Conservation (phyloP, 2,797 vertebrate genomes). For the Neolamprologus multifasciatus region DNA sequence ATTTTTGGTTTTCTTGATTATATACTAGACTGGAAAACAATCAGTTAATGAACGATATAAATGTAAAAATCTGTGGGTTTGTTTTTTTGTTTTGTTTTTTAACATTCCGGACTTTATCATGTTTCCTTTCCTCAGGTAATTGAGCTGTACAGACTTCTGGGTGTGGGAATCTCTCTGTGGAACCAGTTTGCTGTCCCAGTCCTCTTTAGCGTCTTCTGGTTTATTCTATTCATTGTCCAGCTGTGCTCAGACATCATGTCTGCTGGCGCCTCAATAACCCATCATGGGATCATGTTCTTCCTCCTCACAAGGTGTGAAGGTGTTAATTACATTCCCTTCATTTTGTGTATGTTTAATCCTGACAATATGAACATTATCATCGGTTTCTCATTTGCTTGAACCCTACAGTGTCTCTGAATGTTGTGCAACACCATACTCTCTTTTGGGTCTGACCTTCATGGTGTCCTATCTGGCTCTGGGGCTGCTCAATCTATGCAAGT, state of each 20-base stretch:
- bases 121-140: constrained; percentile 62
- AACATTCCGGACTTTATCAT: fast-evolving
- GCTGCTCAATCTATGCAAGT: constrained; percentile 84
- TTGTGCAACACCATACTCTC: constrained; percentile 83
- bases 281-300: constrained; percentile 79
- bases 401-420: constrained; percentile 81
- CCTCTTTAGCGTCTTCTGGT: constrained; percentile 86
- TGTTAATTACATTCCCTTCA: background rate
- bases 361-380: background rate
- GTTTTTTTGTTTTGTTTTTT: background rate
- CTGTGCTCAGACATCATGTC: constrained; percentile 64
- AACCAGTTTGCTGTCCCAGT: constrained; percentile 80
- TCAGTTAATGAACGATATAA: background rate
- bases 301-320: constrained; percentile 78
- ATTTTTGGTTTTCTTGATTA: background rate
- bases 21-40: background rate
- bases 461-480: constrained; percentile 86
- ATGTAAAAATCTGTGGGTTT: background rate
- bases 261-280: constrained; percentile 32
- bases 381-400: background rate
- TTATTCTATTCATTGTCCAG: constrained; percentile 79
- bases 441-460: constrained; percentile 84
- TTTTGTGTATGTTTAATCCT: background rate
- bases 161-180: constrained; percentile 80
- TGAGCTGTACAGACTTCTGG: constrained; percentile 77